These are phyloP conservation scores for Nematopogon swammerdamellus DNA, from an alignment of 2,888 invertebrate species.

Conservation along the genomic window DNA sequence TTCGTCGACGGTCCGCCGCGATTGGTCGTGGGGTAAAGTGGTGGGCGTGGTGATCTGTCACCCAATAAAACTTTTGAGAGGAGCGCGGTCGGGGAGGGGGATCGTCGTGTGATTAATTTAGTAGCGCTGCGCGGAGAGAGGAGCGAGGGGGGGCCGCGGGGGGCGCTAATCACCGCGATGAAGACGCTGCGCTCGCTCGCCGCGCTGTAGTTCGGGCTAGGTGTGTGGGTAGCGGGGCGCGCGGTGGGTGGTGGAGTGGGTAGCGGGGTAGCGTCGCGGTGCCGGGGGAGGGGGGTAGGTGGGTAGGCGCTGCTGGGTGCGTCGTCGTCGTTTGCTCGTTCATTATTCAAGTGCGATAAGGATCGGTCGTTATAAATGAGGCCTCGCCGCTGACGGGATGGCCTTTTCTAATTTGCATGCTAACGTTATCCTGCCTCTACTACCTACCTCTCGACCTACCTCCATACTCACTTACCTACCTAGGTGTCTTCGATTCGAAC, in stretches of 20 bases:
- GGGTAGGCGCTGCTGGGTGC: background rate
- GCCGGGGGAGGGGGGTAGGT: too few relatives aligned
- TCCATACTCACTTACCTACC: too few relatives aligned
- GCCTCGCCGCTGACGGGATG: background rate
- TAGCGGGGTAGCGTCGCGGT: background rate
- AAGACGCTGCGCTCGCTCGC: slow-evolving; percentile 27
- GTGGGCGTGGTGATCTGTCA: slow-evolving; percentile 37
- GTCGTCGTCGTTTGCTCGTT: background rate
- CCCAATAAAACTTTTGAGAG: slow-evolving; percentile 57
- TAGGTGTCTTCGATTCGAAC: too few relatives aligned
- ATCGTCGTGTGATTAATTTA: slow-evolving; percentile 56
- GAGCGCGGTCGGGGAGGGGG: slow-evolving; percentile 52
- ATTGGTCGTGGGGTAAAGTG: slow-evolving; percentile 26
- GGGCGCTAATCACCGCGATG: slow-evolving; percentile 49
- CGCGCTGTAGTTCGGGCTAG: too few relatives aligned
- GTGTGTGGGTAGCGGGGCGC: too few relatives aligned
- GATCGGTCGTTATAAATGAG: background rate
- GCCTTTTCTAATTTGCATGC: background rate
- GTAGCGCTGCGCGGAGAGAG: too few relatives aligned
- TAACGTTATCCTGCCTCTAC: background rate
- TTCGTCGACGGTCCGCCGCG: slow-evolving; percentile 18
- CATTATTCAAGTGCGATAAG: background rate
- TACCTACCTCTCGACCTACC: too few relatives aligned
- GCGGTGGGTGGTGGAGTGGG: background rate
- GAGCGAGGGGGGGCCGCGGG: slow-evolving; percentile 17